A percentile compares a stretch with the other conserved stretches of the same genome.
Conservation (phyloP, 1,140 invertebrate genomes). For the Apis dorsata region DNA sequence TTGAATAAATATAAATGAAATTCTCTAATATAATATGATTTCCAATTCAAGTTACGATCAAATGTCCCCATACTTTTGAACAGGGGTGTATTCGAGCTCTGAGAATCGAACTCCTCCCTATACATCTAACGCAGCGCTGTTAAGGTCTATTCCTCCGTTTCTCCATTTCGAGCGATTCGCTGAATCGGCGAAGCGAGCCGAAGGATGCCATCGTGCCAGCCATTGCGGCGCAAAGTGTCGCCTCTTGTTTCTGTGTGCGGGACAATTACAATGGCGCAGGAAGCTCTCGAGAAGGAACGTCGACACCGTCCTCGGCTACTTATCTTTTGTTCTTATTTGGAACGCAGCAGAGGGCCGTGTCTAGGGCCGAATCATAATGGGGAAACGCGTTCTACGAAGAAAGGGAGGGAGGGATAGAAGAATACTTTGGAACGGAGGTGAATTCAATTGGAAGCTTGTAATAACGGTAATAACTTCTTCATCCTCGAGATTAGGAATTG, state of each 20-base stretch:
- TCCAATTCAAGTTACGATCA: too few species aligned
- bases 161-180: constrained; percentile 2
- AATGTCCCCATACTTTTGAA: too few species aligned
- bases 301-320: background rate
- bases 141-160: background rate
- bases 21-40: too few species aligned
- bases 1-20: too few species aligned
- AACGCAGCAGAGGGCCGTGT: background rate
- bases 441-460: background rate
- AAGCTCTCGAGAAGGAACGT: constrained; percentile 1
- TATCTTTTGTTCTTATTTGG: constrained; percentile 16
- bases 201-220: constrained; percentile 4
- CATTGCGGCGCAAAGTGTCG: constrained; percentile 31
- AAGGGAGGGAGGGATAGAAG: background rate
- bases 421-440: background rate
- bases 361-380: background rate
- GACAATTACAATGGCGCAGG: background rate
- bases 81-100: too few species aligned
- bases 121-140: background rate
- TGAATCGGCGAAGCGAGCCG: constrained; percentile 23
- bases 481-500: background rate
- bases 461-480: background rate
- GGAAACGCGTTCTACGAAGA: background rate
- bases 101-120: background rate
- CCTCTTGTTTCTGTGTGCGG: background rate